Base-by-base conservation (phyloP, 2,113 vertebrate species). In the Hyla sarda region DNA sequence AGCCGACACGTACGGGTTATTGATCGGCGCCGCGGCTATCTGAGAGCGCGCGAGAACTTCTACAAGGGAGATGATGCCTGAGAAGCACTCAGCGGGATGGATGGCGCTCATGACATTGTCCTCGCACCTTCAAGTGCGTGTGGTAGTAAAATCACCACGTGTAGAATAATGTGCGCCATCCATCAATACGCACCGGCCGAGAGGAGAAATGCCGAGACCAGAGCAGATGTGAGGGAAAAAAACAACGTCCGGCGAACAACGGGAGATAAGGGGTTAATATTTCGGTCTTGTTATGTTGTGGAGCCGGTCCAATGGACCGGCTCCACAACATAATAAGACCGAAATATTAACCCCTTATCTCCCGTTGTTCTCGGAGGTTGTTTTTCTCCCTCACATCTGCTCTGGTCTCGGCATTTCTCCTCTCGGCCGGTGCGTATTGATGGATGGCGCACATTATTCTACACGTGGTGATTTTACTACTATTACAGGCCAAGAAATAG, bases 401-500 rank as follows among this genome's bases (percentile, higher is more conserved):
- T 71, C 72, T 5, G 41, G 41, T 73, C 21, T 73, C 13, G 71
- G 71, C 71, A 14, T 34, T 13, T 45, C 21, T 69, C 30, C 5
- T 37, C 65, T 69, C 32, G 8, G 30, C 28, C 25, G n/a, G 30
- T 16, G 16, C 2, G 56, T 58, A 10, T 19, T 69, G 65, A 69
- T 69, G 34, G 12, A 71, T 41, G 19, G 7, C 11, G 28, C 23
- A 47, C 72, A 74, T 74, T 45, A 74, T 28, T 74, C 48, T 28
- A 25, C 72, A 25, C 72, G 23, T 25, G 16, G 72, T 48, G 76
- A 28, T 56, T 79, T 58, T 79, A 79, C 72, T 79, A 14, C 10
- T 45, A 10, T 45, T 45, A 45, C 41, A 45, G 41, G 10, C 4
- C 10, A 10, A 45, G 41, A 10, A 45, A 10, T 45, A 10, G n/a